Conservation (phyloP, 2,113 vertebrate genomes). For the Nibea albiflora region DNA sequence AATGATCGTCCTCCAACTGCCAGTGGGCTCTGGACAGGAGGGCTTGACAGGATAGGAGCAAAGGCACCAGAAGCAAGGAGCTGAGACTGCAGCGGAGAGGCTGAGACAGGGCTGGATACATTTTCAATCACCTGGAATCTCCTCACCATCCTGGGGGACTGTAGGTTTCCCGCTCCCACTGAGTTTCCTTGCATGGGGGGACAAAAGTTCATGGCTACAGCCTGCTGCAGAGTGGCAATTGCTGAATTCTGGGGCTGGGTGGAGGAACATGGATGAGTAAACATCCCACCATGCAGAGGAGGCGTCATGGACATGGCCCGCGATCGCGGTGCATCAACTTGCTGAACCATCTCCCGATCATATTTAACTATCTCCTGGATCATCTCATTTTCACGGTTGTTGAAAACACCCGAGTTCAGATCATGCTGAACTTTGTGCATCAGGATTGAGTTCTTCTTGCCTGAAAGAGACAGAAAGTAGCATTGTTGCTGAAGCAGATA, state of each 20-base stretch:
- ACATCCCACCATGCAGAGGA: conserved; percentile 69
- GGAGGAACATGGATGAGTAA: conserved; percentile 76
- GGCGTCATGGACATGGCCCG: conserved; percentile 85
- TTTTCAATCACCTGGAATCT: conserved; percentile 90
- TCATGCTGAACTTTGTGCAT: conserved; percentile 98
- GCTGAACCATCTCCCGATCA: conserved; percentile 97
- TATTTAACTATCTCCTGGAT: conserved; percentile 99
- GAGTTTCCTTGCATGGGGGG: conserved; percentile 90
- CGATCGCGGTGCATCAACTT: conserved; percentile 89
- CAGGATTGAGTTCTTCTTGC: conserved; percentile 97
- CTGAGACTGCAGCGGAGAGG: conserved; percentile 85
- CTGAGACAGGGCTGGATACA: conserved; percentile 84
- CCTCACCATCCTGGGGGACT: conserved; percentile 90
- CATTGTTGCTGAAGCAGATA: neutral
- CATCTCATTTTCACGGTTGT: conserved; percentile 98
- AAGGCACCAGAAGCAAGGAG: conserved; percentile 82
- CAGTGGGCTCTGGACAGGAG: conserved; percentile 87
- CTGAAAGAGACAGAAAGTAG: conserved; percentile 71
- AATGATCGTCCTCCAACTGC: conserved; percentile 85
- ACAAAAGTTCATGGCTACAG: conserved; percentile 97
- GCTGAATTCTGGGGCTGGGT: conserved; percentile 87
- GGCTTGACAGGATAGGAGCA: conserved; percentile 83
- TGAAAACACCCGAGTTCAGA: conserved; percentile 96
- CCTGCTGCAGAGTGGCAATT: conserved; percentile 95
- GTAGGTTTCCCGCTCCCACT: conserved; percentile 84